Percentiles rank a stretch among this genome's conserved stretches.
Evolutionary conservation across 2,797 vertebrate species (phyloP).

Genomic region (Xenopus petersii): DNA sequence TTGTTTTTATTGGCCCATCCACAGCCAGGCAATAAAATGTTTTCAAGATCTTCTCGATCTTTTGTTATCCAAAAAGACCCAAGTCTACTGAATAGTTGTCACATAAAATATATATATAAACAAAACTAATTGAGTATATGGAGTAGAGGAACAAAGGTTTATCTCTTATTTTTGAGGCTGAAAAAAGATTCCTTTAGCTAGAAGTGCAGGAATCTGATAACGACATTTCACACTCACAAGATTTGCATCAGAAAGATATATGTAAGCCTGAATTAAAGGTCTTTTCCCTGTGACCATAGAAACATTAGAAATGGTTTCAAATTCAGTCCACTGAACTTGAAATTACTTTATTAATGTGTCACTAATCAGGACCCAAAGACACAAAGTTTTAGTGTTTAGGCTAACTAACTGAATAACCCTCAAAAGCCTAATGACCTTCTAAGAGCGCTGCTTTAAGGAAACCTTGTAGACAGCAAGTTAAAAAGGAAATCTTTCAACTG

Average conservation of each 20-base stretch:
- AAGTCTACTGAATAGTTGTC: slow-evolving; percentile 82
- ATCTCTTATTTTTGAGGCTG: slow-evolving; percentile 36
- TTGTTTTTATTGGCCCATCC: slow-evolving; percentile 75
- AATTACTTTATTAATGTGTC: slow-evolving; percentile 99
- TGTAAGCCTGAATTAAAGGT: slow-evolving; percentile 78
- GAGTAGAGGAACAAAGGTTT: slow-evolving; percentile 65
- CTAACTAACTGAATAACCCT: slow-evolving; percentile 77
- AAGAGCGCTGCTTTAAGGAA: slow-evolving; percentile 79
- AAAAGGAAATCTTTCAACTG: slow-evolving; percentile 62
- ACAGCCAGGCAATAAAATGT: slow-evolving; percentile 71
- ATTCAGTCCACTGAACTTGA: slow-evolving; percentile 96
- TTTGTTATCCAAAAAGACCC: slow-evolving; percentile 70
- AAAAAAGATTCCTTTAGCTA: slow-evolving; percentile 63
- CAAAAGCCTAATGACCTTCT: slow-evolving; percentile 80
- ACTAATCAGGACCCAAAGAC: slow-evolving; percentile 94
- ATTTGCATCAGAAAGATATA: slow-evolving; percentile 96
- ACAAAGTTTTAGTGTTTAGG: slow-evolving; percentile 86
- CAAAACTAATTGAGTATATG: slow-evolving; percentile 58
- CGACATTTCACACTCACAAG: slow-evolving; percentile 78
- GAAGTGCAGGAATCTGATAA: slow-evolving; percentile 74
- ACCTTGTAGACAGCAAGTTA: slow-evolving; percentile 66
- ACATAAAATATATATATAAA: slow-evolving; percentile 75
- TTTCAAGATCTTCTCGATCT: slow-evolving; percentile 77
- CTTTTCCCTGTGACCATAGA: slow-evolving; percentile 89
- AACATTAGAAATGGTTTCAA: slow-evolving; percentile 94